Base-by-base conservation (phyloP, 1,140 invertebrate genomes). In the Listronotus bonariensis region DNA sequence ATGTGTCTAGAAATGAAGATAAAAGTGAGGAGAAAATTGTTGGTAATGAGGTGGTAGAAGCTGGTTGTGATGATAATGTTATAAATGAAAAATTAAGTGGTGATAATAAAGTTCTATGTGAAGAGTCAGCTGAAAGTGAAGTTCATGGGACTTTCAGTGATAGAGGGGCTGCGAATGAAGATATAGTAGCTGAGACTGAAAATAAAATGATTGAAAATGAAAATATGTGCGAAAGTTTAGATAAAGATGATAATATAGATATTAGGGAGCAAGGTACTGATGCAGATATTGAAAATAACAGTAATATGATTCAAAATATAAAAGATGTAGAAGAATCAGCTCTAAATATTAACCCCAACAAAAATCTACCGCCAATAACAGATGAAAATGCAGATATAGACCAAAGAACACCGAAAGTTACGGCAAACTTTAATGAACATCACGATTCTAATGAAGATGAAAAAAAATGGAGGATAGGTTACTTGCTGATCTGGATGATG, bases 401-500 rank as follows among this genome's bases (percentile, higher is more conserved):
- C 8, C 17, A 18, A 45, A 11, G n/a, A 45, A 14, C 14, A 6
- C 42, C 42, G 14, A 9, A 45, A 45, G 6, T 45, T 11, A n/a
- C 42, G 2, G 11, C 6, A 45, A 45, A 45, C 14, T 45, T 14
- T 2, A 45, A 45, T 36, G 34, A 36, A 36, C 34, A 36, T 36
- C 34, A 36, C 7, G 34, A 36, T 36, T 36, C 8, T 4, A 36
- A 6, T 12, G 52, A 18, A 14, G 49, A 53, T 6, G 51, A 62
- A 17, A 32, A 42, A n/a, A 20, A 36, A 15, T 46, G 38, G 62
- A 65, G 48, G 54, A 65, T 8, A 42, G 36, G 0, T n/a, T 59
- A 15, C 41, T 58, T 31, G 48, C 58, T 17, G 49, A 43, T 14
- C 17, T 66, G 26, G 55, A 67, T 10, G 52, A 48, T 15, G 57